Evolutionary conservation across 2,797 vertebrate species (phyloP).

Genomic region (Distichodus sexfasciatus): DNA sequence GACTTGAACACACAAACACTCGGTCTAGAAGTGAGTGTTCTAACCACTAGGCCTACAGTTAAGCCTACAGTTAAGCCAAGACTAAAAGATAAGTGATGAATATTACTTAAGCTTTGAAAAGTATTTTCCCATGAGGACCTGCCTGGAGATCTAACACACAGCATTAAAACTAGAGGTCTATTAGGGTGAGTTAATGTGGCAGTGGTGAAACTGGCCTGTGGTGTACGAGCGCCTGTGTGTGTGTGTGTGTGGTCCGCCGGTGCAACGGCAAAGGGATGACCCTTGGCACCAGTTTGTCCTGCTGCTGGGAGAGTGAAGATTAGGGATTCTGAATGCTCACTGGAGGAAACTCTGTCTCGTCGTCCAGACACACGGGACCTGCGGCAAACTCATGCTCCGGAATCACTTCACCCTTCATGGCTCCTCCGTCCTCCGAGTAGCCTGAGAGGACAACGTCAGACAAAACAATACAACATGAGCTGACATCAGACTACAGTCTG

Average conservation of each 20-base stretch:
- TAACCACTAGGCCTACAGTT: no score
- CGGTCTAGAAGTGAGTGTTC: no score
- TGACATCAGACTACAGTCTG: no score
- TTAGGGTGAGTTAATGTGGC: no score
- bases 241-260: not conserved
- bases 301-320: conserved; percentile 44
- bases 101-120: no score
- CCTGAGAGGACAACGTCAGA: conserved; percentile 65
- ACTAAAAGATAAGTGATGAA: no score
- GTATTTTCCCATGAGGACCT: no score
- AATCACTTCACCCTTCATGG: conserved; percentile 88
- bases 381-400: conserved; percentile 94
- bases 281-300: not conserved
- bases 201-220: not conserved
- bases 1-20: no score
- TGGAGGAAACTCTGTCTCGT: conserved; percentile 94
- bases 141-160: no score
- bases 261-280: not conserved
- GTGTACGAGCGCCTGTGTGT: not conserved
- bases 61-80: no score
- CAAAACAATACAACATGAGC: no score
- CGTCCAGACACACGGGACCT: conserved; percentile 90
- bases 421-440: conserved; percentile 91
- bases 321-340: conserved; percentile 88
- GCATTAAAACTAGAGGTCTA: no score